Evolutionary conservation across 2,797 vertebrate genomes (phyloP), one percentile per base, ranked within the genome.

Genomic region (Orientallactaga sibirica): DNA sequence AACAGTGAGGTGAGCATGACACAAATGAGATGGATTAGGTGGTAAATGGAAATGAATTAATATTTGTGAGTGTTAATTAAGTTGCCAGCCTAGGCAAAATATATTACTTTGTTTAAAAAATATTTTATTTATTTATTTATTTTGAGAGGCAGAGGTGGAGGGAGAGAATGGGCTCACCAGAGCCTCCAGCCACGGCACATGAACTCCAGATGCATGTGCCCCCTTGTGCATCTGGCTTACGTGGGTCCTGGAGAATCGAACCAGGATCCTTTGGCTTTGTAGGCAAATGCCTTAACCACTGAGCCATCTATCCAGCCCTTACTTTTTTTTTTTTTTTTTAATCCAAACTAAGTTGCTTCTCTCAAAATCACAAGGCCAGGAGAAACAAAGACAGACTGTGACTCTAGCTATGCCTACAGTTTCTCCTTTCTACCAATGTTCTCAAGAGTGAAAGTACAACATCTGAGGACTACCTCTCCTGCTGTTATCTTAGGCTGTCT

Each of bases 321-420:
- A 37, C 33, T 37, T 37, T 37, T 37, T 37, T 37, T 29, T 43
- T 37, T 7, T 78, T 14, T 25, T 24, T 87, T 90, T 73, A 87
- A 75, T 82, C 78, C 33, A 37, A 1, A 29, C 61, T 67, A 11
- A 20, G 0, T 83, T 27, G 19, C 24, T 61, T 83, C 19, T 77
- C 33, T 11, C 11, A 37, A 90, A 52, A 66, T 90, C 61, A 24
- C 22, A 10, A 27, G 52, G 22, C 29, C 33, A 75, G 41, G 4
- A n/a, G 77, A 74, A 8, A 19, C 18, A 82, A 7, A 78, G 7
- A 27, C 7, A 29, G 10, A 7, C 5, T 52, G 24, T 48, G 52
- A 80, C 37, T 15, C 4, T 8, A 20, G 19, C 52, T 22, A 10
- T 8, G 75, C 22, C 9, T 33, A 0, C 25, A 2, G 2, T 0